Base-by-base conservation (phyloP, 35 echinoderm and acorn worm genomes). In the Stichopus chloronotus region DNA sequence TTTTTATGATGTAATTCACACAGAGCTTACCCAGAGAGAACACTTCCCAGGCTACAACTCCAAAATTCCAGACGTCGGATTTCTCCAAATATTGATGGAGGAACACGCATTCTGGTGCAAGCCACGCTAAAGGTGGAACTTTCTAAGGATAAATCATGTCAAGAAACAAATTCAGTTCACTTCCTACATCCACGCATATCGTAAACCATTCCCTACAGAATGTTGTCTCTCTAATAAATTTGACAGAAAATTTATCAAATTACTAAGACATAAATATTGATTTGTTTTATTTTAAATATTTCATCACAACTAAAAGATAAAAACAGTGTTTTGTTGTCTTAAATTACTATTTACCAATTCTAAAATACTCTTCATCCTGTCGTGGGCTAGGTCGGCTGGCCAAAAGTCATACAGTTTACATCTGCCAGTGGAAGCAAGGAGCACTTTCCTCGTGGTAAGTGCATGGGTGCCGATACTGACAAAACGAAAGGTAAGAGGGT, bases 401-500 rank as follows among this genome's bases (percentile, higher is more conserved):
- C 81, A 84, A 57, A 84, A 84, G 52, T 84, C 81, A 8, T 56
- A 20, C 4, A 84, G 16, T 52, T 84, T 84, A 54, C 81, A 84
- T 56, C n/a, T 57, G 12, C 81, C 52, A 19, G 5, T 11, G 14
- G 81, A 56, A 84, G 30, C 20, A 19, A 84, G 81, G 5, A 84
- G 52, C 12, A 84, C 53, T 56, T 84, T 84, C 21, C 52, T 84
- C 14, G 52, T 54, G 14, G 81, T 10, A 17, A 84, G 81, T 13
- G 21, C 81, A 16, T n/a, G 81, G 81, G 56, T 84, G 81, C 8
- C 81, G 56, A 84, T 13, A 84, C 81, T 84, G 21, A 10, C 8
- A 61, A 61, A 61, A 19, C 7, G 19, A 65, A 65, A 4, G 9
- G 19, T 14, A 9, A 10, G 11, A 65, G 19, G 19, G 19, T 10